Evolutionary conservation across 2,797 vertebrate genomes (phyloP).

Genomic region (Notolepis coatsorum): DNA sequence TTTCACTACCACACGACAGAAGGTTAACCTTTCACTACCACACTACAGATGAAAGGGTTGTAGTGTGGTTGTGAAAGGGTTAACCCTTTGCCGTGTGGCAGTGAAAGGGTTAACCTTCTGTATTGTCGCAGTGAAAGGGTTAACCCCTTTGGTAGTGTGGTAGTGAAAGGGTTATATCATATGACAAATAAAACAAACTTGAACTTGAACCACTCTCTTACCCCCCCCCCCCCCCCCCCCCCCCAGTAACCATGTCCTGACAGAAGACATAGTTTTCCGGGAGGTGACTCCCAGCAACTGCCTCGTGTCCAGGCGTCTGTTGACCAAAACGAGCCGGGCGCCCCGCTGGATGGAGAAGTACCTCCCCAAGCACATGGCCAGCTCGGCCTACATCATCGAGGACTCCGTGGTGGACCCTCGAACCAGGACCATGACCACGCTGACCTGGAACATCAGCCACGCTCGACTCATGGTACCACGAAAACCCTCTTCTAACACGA

Average conservation of each 20-base stretch:
- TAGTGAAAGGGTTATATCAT: no score
- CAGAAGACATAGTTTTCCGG: slow-evolving; percentile 94
- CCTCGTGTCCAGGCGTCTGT: slow-evolving; percentile 92
- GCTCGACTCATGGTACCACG: slow-evolving; percentile 90
- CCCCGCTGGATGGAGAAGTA: slow-evolving; percentile 95
- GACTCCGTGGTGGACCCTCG: slow-evolving; percentile 95
- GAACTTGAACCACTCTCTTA: no score
- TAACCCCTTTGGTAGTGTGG: no score
- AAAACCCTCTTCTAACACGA: no score
- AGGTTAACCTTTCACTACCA: no score
- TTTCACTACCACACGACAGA: no score
- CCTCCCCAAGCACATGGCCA: slow-evolving; percentile 91
- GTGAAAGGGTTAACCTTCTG: no score
- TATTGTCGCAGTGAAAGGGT: no score
- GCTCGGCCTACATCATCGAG: slow-evolving; percentile 95
- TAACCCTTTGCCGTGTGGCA: no score
- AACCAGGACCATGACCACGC: slow-evolving; percentile 93
- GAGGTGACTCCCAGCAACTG: slow-evolving; percentile 94
- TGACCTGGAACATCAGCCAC: slow-evolving; percentile 98
- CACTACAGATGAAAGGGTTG: no score
- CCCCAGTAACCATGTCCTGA: slow-evolving; percentile 94
- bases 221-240: not conserved
- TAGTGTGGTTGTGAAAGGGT: no score
- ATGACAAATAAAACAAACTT: no score
- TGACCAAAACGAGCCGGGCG: slow-evolving; percentile 96